These are phyloP conservation scores for Canis aureus DNA, from an alignment of 2,113 vertebrate species.

Conservation along the genomic window DNA sequence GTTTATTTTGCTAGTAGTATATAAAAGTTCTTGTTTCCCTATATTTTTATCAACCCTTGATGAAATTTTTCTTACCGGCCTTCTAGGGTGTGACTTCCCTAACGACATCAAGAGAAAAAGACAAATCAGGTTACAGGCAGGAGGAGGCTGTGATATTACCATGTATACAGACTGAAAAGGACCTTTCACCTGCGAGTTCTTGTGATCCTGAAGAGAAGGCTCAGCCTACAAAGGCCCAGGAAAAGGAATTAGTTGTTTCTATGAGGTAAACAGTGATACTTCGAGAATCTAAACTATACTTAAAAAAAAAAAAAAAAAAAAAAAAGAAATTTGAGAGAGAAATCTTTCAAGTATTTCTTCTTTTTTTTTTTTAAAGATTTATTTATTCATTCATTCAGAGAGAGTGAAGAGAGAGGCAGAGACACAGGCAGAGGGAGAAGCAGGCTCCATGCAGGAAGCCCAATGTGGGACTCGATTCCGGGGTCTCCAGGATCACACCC, in stretches of 20 bases:
- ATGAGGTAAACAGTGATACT: constrained; percentile 77
- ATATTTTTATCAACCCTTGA: background rate
- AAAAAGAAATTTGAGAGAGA: background rate
- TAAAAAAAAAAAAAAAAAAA: background rate
- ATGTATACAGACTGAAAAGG: background rate
- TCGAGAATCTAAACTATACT: constrained; percentile 48
- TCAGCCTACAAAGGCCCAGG: constrained; percentile 49
- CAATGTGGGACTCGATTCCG: too few relatives aligned
- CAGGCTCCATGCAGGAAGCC: too few relatives aligned
- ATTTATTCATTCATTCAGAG: too few relatives aligned
- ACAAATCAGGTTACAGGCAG: background rate
- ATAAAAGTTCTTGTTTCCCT: constrained; percentile 24
- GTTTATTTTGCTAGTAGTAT: constrained; percentile 19
- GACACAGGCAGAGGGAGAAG: too few relatives aligned
- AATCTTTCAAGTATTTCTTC: constrained; percentile 19
- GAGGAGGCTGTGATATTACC: constrained; percentile 22
- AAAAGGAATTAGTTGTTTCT: constrained; percentile 56
- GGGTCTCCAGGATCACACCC: too few relatives aligned
- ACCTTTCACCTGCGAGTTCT: constrained; percentile 9
- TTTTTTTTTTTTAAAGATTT: background rate
- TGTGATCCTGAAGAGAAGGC: background rate
- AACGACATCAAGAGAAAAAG: constrained; percentile 69
- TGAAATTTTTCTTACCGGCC: background rate
- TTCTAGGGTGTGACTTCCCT: constrained; percentile 78
- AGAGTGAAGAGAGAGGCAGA: too few relatives aligned